Conservation (phyloP, 1,140 invertebrate species). For the Pogonomyrmex barbatus region DNA sequence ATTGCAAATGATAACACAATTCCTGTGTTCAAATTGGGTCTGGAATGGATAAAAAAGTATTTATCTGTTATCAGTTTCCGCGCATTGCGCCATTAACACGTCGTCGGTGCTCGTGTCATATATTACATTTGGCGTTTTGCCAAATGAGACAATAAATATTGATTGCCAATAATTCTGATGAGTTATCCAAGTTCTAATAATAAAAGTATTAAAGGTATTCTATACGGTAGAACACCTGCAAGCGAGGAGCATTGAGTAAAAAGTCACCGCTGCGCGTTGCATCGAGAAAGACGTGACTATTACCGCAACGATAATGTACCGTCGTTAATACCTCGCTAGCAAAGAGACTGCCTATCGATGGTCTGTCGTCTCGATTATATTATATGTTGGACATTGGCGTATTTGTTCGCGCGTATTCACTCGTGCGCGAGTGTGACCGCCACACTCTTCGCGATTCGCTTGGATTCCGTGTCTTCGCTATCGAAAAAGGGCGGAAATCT, state of each 20-base stretch:
- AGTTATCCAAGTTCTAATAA: neutral
- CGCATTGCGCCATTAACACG: slow-evolving; percentile 1
- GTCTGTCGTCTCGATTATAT: slow-evolving; percentile 38
- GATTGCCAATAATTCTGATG: slow-evolving; percentile 8
- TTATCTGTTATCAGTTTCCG: slow-evolving; percentile 36
- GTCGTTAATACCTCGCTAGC: slow-evolving; percentile 27
- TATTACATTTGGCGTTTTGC: neutral
- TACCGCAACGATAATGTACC: slow-evolving; percentile 21
- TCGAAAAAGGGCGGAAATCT: slow-evolving; percentile 67
- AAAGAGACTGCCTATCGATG: neutral
- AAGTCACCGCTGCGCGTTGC: neutral
- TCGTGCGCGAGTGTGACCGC: slow-evolving; percentile 24
- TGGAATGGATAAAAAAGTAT: slow-evolving; percentile 24
- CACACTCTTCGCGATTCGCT: neutral
- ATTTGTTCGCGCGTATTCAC: neutral
- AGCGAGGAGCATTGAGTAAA: slow-evolving; percentile 3
- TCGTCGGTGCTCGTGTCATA: neutral
- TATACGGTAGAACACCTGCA: neutral
- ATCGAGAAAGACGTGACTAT: slow-evolving; percentile 10
- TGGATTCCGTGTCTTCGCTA: slow-evolving; percentile 6
- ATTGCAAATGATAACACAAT: slow-evolving; percentile 27
- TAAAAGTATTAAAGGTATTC: slow-evolving; percentile 4
- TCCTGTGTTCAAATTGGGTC: neutral
- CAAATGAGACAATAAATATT: slow-evolving; percentile 14
- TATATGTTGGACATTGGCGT: slow-evolving; percentile 30